phyloP scores from a whole-genome alignment of 2,113 vertebrate genomes.

The Chaenogobius annularis region DNA sequence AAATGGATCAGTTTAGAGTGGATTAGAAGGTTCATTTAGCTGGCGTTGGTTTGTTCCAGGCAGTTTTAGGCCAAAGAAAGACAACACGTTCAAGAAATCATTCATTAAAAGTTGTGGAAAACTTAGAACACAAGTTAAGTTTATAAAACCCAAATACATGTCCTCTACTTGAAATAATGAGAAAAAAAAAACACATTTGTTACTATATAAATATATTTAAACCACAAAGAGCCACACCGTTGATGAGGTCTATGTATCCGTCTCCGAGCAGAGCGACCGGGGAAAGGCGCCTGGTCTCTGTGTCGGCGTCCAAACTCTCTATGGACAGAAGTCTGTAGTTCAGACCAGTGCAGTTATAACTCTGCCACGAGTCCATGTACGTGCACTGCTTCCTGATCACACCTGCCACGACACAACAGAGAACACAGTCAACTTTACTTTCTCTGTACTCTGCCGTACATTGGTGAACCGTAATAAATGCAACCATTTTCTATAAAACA shows the following conservation, averaged over 20 bases:
- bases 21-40: no score
- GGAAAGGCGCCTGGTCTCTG: slow-evolving; percentile 84
- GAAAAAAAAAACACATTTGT: no score
- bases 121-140: no score
- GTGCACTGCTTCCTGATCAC: slow-evolving; percentile 81
- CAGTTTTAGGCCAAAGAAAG: no score
- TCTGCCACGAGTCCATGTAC: slow-evolving; percentile 81
- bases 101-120: no score
- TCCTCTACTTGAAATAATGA: no score
- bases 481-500: no score
- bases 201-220: not conserved
- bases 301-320: slow-evolving; percentile 85
- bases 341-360: slow-evolving; percentile 81
- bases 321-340: slow-evolving; percentile 85
- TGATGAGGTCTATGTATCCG: slow-evolving; percentile 84
- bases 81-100: no score
- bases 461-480: not conserved
- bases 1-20: no score
- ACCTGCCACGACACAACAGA: slow-evolving; percentile 62
- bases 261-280: slow-evolving; percentile 81
- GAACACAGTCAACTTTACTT: not conserved
- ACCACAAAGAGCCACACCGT: slow-evolving; percentile 67
- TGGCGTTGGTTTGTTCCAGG: not conserved
- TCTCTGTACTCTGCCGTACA: not conserved
- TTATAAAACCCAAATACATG: no score